Evolutionary conservation across 2,888 invertebrate species (phyloP), one percentile per base, ranked within the genome.

Genomic region (Agrochola lychnidis): DNA sequence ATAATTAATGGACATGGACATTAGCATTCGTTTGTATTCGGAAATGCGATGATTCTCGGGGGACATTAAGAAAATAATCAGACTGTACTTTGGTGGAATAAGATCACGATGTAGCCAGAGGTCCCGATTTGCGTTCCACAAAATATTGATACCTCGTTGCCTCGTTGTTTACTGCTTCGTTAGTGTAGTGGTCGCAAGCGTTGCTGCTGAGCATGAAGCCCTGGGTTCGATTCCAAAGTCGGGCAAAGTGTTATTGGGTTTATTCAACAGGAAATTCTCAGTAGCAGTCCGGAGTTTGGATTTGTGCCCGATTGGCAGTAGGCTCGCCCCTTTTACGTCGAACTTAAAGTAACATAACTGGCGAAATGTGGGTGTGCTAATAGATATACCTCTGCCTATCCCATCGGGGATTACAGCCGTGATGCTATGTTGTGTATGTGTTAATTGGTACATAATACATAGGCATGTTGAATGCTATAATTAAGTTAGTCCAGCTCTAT

Each of bases 341-440:
- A 56, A 56, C n/a, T 56, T n/a, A 56, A 56, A 56, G n/a, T 10
- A 56, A 56, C 56, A n/a, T 56, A 56, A n/a, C n/a, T 56, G 56
- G n/a, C 10, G 10, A 56, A 56, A n/a, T n/a, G 56, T 10, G 56
- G n/a, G 10, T 53, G 53, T 14, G 12, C 45, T 45, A 45, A 45
- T 45, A 45, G 14, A 14, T 48, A 48, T 5, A 48, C 48, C 48
- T 48, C 16, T 48, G n/a, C 10, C 56, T 56, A 56, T n/a, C 56
- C n/a, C n/a, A 56, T n/a, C 56, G n/a, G 56, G 12, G n/a, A 12
- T 25, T 57, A 57, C 5, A 25, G 25, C 14, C n/a, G 12, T 57
- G 56, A 25, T 14, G 56, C 14, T 25, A 25, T n/a, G n/a, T 56
- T 56, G n/a, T 25, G 4, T 57, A 5, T 25, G 56, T 25, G n/a